Percentiles rank a stretch among this genome's conserved stretches.
Conservation (phyloP, 1,140 invertebrate genomes). For the Heliconius nattereri region DNA sequence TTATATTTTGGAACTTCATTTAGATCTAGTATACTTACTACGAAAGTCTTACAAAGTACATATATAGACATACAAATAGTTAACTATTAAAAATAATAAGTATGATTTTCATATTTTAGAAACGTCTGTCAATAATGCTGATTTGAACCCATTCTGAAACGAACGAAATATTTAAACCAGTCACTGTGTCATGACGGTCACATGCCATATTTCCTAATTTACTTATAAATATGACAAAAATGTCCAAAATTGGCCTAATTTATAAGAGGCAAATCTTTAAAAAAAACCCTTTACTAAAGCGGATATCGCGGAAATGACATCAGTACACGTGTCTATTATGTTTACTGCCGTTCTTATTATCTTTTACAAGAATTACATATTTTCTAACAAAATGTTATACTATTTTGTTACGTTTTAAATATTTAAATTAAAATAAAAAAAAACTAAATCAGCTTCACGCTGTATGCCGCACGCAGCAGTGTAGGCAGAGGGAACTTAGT, state of each 20-base stretch:
- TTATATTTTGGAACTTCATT: neutral
- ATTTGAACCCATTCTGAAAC: too few relatives aligned
- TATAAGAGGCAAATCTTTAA: slow-evolving; percentile 5
- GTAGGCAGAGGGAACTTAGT: too few relatives aligned
- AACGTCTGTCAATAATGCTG: too few relatives aligned
- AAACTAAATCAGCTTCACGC: too few relatives aligned
- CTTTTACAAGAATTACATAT: slow-evolving; percentile 16
- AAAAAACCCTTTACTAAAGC: slow-evolving; percentile 36
- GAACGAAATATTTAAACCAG: neutral
- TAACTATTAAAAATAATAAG: too few relatives aligned
- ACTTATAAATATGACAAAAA: neutral
- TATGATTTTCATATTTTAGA: too few relatives aligned
- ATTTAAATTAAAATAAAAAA: too few relatives aligned
- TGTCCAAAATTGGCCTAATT: neutral
- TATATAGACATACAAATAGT: too few relatives aligned
- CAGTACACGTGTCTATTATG: slow-evolving; percentile 63
- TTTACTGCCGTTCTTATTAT: slow-evolving; percentile 48
- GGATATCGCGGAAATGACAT: slow-evolving; percentile 48
- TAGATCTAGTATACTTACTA: too few relatives aligned
- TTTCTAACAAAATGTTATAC: neutral
- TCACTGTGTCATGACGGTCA: too few relatives aligned
- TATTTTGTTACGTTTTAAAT: neutral
- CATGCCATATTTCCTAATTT: neutral
- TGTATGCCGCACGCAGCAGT: too few relatives aligned
- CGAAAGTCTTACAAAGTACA: too few relatives aligned